phyloP scores from a whole-genome alignment of 2,113 vertebrate genomes.

The Furnarius figulus region DNA sequence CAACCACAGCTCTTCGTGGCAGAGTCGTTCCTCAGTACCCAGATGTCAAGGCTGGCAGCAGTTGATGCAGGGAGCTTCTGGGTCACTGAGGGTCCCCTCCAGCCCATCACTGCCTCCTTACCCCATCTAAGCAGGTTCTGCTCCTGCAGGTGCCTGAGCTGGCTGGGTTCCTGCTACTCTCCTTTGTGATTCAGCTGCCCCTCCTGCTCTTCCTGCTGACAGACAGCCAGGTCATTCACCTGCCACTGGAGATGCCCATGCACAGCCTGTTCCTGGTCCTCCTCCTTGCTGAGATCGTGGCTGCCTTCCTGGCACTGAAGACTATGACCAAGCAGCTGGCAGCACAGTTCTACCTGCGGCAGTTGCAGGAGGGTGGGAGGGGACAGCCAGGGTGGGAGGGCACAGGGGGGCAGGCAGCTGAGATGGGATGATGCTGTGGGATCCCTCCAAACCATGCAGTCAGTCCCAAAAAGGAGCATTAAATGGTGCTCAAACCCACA shows the following conservation, averaged over 20 bases:
- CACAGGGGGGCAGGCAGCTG: neutral
- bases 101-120: neutral
- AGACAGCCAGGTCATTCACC: constrained; percentile 71
- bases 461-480: neutral
- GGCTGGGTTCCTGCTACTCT: constrained; percentile 85
- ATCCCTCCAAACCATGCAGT: neutral
- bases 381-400: accelerated
- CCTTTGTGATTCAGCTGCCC: constrained; percentile 83
- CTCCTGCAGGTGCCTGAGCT: constrained; percentile 81
- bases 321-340: constrained; percentile 80
- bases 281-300: constrained; percentile 69
- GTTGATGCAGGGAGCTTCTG: neutral
- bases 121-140: neutral
- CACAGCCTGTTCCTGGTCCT: constrained; percentile 80
- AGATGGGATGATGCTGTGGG: neutral
- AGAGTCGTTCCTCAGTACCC: accelerated
- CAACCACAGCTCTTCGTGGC: accelerated
- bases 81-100: neutral
- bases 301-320: constrained; percentile 75
- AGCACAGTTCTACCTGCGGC: constrained; percentile 77
- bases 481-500: accelerated
- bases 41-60: neutral
- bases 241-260: constrained; percentile 79
- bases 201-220: constrained; percentile 85
- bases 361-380: constrained; percentile 52